A percentile compares a stretch with the other conserved stretches of the same genome.
Evolutionary conservation across 2,888 invertebrate genomes (phyloP).

Genomic region (Agonopterix heracliana): DNA sequence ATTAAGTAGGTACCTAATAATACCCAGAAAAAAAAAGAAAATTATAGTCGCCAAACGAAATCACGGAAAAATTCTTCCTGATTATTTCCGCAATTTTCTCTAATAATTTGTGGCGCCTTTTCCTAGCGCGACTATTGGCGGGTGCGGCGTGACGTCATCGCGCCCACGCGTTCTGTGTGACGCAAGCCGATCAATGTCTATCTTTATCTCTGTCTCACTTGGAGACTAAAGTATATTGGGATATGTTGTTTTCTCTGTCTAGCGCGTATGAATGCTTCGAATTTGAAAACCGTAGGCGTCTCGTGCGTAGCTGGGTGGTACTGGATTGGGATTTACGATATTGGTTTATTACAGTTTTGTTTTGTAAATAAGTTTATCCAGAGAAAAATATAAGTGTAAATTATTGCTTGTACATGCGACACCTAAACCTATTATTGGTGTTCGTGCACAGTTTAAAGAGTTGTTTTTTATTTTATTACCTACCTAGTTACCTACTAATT

Average conservation of each 20-base stretch:
- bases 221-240: slow-evolving; percentile 1
- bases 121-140: slow-evolving; percentile 50
- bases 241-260: slow-evolving; percentile 32
- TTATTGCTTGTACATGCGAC: not conserved
- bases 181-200: slow-evolving; percentile 69
- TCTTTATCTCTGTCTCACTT: slow-evolving; percentile 33
- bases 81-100: not conserved
- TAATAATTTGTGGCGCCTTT: slow-evolving; percentile 22
- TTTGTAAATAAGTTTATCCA: slow-evolving; percentile 48
- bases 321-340: slow-evolving; percentile 33
- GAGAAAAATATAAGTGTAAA: slow-evolving; percentile 9
- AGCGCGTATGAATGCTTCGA: slow-evolving; percentile 58
- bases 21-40: not conserved
- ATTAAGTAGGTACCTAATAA: too few relatives aligned
- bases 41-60: not conserved
- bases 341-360: slow-evolving; percentile 43
- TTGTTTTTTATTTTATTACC: too few relatives aligned
- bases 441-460: not conserved
- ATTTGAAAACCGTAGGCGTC: slow-evolving; percentile 65
- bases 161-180: slow-evolving; percentile 69
- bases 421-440: not conserved
- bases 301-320: slow-evolving; percentile 53
- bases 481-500: too few relatives aligned
- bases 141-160: slow-evolving; percentile 64
- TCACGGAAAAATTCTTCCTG: not conserved